phyloP scores from a whole-genome alignment of 2,797 vertebrate species.

The Chiloscyllium punctatum region DNA sequence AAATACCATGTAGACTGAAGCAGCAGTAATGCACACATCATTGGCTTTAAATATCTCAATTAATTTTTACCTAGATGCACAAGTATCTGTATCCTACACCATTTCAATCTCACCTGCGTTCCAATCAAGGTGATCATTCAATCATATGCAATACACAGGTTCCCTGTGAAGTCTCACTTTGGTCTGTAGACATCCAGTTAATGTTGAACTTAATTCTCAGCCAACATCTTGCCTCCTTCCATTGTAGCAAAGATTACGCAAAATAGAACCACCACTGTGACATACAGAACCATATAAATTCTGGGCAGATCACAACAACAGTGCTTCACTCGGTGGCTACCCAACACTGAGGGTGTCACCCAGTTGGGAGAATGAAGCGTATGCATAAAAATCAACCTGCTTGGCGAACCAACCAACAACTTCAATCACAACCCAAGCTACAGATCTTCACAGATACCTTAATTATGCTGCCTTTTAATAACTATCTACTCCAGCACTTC shows the following conservation, averaged over 20 bases:
- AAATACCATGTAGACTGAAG: not conserved
- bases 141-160: not conserved
- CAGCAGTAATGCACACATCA: not conserved
- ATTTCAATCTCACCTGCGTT: not conserved
- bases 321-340: too few relatives aligned
- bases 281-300: too few relatives aligned
- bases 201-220: not conserved
- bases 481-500: not conserved
- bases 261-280: too few relatives aligned
- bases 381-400: too few relatives aligned
- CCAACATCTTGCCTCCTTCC: not conserved
- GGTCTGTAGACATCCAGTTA: not conserved
- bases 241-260: not conserved
- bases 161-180: not conserved
- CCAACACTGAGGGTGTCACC: too few relatives aligned
- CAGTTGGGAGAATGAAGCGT: too few relatives aligned
- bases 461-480: not conserved
- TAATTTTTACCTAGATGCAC: not conserved
- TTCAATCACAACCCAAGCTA: too few relatives aligned
- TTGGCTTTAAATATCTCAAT: not conserved
- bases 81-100: not conserved
- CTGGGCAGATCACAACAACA: too few relatives aligned
- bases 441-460: too few relatives aligned
- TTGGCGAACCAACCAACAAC: too few relatives aligned
- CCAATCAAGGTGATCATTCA: not conserved